Percentiles rank a stretch among this genome's conserved stretches.
Evolutionary conservation across 2,797 vertebrate species (phyloP).

Genomic region (Darevskia nairensis): DNA sequence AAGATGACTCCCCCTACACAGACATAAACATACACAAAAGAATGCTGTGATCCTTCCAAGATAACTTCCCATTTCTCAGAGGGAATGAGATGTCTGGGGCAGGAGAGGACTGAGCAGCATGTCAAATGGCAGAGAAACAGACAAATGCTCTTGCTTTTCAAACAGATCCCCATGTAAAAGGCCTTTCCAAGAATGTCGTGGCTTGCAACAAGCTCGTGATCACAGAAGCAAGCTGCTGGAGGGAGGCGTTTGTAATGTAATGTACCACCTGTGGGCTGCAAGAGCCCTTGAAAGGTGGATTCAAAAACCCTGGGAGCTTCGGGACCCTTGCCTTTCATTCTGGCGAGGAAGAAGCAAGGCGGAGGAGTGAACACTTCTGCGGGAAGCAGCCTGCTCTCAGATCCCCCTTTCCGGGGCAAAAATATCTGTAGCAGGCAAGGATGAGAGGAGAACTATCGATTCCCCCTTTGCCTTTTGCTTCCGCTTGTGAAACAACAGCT

Average conservation of each 20-base stretch:
- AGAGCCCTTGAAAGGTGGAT: constrained; percentile 44
- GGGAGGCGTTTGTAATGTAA: constrained; percentile 28
- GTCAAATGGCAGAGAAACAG: not conserved
- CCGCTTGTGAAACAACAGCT: not conserved
- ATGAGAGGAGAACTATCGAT: not conserved
- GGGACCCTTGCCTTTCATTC: fast-evolving
- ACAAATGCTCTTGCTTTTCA: fast-evolving
- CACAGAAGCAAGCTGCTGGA: constrained; percentile 28
- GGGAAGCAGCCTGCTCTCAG: fast-evolving
- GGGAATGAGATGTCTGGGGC: not conserved
- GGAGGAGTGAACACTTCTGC: not conserved
- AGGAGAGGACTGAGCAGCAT: not conserved
- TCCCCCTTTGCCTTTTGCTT: not conserved
- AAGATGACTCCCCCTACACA: not conserved
- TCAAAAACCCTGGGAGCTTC: constrained; percentile 8
- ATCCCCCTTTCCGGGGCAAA: constrained; percentile 6
- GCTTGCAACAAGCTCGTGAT: not conserved
- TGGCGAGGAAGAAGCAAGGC: constrained; percentile 3
- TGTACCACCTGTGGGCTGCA: constrained; percentile 3
- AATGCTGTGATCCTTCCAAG: too few species aligned
- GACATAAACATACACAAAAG: too few species aligned
- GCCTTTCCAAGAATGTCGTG: not conserved
- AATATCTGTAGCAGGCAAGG: not conserved
- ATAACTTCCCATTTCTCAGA: not conserved
- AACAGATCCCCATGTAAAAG: not conserved